Evolutionary conservation across 1,140 invertebrate species (phyloP).

Genomic region (Ctenoplectra terminalis): DNA sequence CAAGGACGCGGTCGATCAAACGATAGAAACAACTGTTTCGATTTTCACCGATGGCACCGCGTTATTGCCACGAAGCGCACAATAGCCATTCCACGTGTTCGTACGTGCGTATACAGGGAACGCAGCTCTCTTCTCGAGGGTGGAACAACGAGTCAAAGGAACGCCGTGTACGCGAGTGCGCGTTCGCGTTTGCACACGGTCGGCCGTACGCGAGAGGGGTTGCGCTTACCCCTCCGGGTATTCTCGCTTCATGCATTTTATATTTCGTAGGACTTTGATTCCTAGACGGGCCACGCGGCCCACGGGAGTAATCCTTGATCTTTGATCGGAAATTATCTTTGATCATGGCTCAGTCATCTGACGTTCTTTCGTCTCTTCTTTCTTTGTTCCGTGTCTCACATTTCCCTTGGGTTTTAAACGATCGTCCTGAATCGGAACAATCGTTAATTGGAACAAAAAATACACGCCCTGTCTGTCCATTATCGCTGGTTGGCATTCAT

Average conservation of each 20-base stretch:
- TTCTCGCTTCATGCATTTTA: conserved; percentile 81
- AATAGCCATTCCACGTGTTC: conserved; percentile 34
- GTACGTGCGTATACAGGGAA: conserved; percentile 36
- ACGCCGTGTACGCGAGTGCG: not conserved
- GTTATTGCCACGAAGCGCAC: conserved; percentile 21
- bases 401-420: conserved; percentile 42
- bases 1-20: not conserved
- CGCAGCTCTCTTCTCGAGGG: conserved; percentile 24
- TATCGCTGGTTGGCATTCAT: too few relatives aligned
- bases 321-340: conserved; percentile 81
- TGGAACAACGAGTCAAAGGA: not conserved
- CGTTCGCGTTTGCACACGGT: conserved; percentile 18
- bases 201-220: not conserved
- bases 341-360: conserved; percentile 73
- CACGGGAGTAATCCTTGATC: conserved; percentile 78
- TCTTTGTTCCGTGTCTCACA: conserved; percentile 57
- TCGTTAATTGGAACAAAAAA: too few relatives aligned
- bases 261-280: conserved; percentile 81
- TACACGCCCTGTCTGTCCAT: too few relatives aligned
- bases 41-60: not conserved
- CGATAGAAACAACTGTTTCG: not conserved
- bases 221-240: conserved; percentile 66
- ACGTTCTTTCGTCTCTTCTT: conserved; percentile 44
- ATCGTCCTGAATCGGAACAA: too few relatives aligned
- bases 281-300: conserved; percentile 71